phyloP scores from a whole-genome alignment of 2,888 invertebrate species.

The Eupithecia tripunctaria region DNA sequence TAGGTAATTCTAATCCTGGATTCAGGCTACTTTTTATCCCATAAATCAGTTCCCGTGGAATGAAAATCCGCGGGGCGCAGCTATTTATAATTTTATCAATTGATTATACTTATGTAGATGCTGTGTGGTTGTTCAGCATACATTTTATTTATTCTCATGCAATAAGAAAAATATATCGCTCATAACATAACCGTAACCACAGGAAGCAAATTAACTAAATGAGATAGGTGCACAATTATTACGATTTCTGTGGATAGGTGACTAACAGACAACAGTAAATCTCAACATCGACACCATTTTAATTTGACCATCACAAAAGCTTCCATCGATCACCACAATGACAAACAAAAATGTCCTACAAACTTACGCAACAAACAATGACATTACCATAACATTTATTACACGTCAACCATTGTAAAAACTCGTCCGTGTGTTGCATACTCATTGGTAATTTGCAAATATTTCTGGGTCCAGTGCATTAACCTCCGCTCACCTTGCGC shows the following conservation, averaged over 20 bases:
- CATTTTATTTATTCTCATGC: too few relatives aligned
- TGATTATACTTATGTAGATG: background rate
- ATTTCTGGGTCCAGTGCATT: constrained; percentile 71
- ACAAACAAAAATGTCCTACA: constrained; percentile 25
- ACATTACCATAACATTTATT: constrained; percentile 40
- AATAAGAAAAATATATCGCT: too few relatives aligned
- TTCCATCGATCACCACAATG: constrained; percentile 15
- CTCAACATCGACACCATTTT: background rate
- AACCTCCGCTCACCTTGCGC: constrained; percentile 76
- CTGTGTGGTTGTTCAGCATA: background rate
- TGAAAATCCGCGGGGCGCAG: too few relatives aligned
- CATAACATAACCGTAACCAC: too few relatives aligned
- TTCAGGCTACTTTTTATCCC: too few relatives aligned
- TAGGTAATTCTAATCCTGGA: too few relatives aligned
- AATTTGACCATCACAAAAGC: constrained; percentile 7
- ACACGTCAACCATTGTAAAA: constrained; percentile 48
- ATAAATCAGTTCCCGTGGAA: too few relatives aligned
- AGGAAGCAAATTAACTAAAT: background rate
- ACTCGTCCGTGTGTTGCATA: constrained; percentile 67
- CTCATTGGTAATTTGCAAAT: constrained; percentile 70
- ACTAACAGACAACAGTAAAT: background rate
- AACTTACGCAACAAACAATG: constrained; percentile 40
- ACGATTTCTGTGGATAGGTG: too few relatives aligned
- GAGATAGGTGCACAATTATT: background rate
- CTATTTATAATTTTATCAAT: too few relatives aligned